phyloP scores from a whole-genome alignment of 2,113 vertebrate species.

The Odobenus rosmarus region DNA sequence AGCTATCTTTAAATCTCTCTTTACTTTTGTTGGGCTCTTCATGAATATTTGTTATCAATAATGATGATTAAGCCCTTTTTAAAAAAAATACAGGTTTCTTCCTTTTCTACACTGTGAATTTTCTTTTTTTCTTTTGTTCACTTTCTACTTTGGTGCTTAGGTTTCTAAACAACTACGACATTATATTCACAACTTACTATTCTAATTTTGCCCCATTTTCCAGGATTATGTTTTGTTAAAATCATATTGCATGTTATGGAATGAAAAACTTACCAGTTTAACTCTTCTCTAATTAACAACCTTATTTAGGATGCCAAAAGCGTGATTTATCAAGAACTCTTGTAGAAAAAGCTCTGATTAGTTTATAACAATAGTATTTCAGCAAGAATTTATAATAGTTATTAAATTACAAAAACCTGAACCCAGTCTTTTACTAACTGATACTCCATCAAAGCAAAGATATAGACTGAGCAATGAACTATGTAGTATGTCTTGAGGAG shows the following conservation, averaged over 20 bases:
- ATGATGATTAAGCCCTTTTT: background rate
- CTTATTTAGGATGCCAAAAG: background rate
- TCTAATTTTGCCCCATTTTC: background rate
- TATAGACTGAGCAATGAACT: background rate
- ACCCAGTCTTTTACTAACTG: background rate
- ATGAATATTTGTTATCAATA: background rate
- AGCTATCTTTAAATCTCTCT: background rate
- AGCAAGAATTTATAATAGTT: background rate
- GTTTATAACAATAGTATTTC: conserved; percentile 5
- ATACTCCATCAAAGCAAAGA: background rate
- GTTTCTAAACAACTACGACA: background rate
- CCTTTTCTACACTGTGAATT: background rate
- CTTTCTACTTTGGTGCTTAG: background rate
- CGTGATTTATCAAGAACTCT: conserved; percentile 24
- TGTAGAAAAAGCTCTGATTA: background rate
- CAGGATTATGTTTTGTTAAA: background rate
- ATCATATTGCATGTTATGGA: background rate
- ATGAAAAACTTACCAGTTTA: background rate
- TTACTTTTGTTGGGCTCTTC: background rate
- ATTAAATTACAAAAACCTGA: background rate
- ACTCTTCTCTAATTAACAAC: background rate
- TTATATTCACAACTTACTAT: background rate
- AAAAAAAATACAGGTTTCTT: background rate
- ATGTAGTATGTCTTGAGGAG: background rate
- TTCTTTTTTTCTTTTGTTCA: background rate